Percentiles rank a stretch among this genome's conserved stretches.
These are phyloP conservation scores for Ooceraea biroi DNA, from an alignment of 1,140 invertebrate genomes.

Conservation along the genomic window DNA sequence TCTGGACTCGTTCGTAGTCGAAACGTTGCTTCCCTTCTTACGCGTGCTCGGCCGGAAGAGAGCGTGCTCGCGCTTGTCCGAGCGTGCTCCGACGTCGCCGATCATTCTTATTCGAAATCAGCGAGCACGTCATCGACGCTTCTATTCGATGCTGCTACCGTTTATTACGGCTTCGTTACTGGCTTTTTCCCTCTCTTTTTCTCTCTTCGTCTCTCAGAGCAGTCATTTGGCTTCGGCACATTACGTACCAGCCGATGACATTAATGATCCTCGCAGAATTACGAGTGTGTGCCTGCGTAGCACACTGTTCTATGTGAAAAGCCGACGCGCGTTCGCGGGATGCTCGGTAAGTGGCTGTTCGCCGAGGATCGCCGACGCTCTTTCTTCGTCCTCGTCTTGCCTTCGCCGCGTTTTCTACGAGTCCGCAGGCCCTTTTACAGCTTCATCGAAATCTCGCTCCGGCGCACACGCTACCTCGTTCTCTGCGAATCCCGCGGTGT, in stretches of 20 bases:
- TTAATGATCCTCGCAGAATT: conserved; percentile 55
- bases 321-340: neutral
- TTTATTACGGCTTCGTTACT: conserved; percentile 61
- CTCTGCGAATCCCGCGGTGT: neutral
- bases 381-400: conserved; percentile 31
- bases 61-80: conserved; percentile 45
- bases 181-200: neutral
- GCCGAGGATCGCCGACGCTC: conserved; percentile 12
- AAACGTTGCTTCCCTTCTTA: neutral
- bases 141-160: conserved; percentile 38
- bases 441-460: conserved; percentile 61
- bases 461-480: neutral
- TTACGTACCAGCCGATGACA: conserved; percentile 30
- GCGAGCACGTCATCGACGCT: conserved; percentile 23
- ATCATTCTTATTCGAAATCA: conserved; percentile 57
- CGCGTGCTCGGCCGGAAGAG: conserved; percentile 48
- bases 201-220: neutral
- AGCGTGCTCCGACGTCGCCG: conserved; percentile 24
- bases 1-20: too few species aligned
- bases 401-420: conserved; percentile 58
- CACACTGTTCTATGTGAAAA: conserved; percentile 34
- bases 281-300: conserved; percentile 26
- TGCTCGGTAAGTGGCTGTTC: conserved; percentile 52
- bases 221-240: conserved; percentile 9
- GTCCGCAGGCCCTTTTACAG: conserved; percentile 48